Base-by-base conservation (phyloP, 53 echinoderm and acorn worm genomes). In the Patiria pectinifera region DNA sequence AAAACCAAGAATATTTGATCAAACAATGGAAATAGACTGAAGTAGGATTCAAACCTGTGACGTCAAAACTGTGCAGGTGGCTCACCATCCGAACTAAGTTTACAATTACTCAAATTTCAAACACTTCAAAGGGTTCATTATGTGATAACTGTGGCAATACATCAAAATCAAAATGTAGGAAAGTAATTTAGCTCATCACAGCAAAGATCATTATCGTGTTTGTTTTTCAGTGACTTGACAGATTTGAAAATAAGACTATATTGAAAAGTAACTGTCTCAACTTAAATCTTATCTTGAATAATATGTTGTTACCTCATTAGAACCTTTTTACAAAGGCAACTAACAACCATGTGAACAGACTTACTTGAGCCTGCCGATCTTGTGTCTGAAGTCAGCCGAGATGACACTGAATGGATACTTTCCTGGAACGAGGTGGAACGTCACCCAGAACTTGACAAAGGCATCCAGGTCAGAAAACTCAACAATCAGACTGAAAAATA, bases 351-450 rank as follows among this genome's bases (percentile, higher is more conserved):
- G 21, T 25, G 47, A 6, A 21, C 15, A 12, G 62, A 78, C 92
- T 96, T 87, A 97, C 97, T 69, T 92, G 11, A 93, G 91, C 13
- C 60, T 87, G 47, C 97, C 97, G 48, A 97, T 96, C 83, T 87
- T 94, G 93, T 95, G 80, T 25, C 53, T 84, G 70, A 69, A 94
- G 87, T 76, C 83, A 84, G 76, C 80, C 46, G 92, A 72, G 24
- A 95, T 83, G 4, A 44, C 66, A 11, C 66, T 83, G 24, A 87
- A 26, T 16, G 94, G 95, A 79, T 95, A 96, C 69, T 91, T 78
- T 8, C 93, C 94, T 21, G 96, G 94, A 23, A 71, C 6, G 59
- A 97, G 62, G 48, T 96, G 79, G 62, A 97, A 94, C 11, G 91
- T 96, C 19, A 97, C 87, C 60, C 18, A 76, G 89, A 97, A 97